Evolutionary conservation across 2,797 vertebrate species (phyloP).

Genomic region (Eidolon dupreanum): DNA sequence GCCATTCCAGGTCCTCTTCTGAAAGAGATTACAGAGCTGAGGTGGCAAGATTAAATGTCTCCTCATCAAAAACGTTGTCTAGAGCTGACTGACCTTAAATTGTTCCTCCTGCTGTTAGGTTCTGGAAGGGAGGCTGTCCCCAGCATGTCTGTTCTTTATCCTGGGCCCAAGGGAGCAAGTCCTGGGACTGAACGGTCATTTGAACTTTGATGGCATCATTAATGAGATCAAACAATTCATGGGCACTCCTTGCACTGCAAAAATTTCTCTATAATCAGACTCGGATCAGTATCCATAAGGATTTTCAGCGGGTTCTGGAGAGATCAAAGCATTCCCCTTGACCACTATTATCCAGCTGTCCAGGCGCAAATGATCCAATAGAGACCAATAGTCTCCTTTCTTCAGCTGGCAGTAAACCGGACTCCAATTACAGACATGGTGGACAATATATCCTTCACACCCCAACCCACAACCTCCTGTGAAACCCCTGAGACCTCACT

Average conservation of each 20-base stretch:
- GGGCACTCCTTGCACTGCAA: background rate
- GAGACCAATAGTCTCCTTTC: background rate
- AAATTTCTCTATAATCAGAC: background rate
- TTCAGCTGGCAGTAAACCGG: background rate
- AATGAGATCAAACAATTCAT: conserved; percentile 33
- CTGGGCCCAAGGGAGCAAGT: background rate
- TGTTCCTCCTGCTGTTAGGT: background rate
- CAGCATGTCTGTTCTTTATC: background rate
- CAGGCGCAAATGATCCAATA: background rate
- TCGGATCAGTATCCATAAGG: background rate
- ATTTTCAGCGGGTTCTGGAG: background rate
- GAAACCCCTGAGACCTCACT: conserved; percentile 24
- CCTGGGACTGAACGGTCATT: background rate
- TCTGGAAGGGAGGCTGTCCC: background rate
- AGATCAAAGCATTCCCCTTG: conserved; percentile 24
- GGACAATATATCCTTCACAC: background rate
- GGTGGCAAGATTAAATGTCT: background rate
- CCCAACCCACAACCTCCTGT: background rate
- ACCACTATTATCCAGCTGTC: conserved; percentile 44
- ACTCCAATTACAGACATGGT: background rate
- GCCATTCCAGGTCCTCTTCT: background rate
- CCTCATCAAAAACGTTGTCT: background rate
- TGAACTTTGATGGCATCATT: conserved; percentile 24
- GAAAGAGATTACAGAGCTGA: background rate
- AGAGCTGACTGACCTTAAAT: background rate